Conservation (phyloP, 2,113 vertebrate species). For the Seriola quinqueradiata region DNA sequence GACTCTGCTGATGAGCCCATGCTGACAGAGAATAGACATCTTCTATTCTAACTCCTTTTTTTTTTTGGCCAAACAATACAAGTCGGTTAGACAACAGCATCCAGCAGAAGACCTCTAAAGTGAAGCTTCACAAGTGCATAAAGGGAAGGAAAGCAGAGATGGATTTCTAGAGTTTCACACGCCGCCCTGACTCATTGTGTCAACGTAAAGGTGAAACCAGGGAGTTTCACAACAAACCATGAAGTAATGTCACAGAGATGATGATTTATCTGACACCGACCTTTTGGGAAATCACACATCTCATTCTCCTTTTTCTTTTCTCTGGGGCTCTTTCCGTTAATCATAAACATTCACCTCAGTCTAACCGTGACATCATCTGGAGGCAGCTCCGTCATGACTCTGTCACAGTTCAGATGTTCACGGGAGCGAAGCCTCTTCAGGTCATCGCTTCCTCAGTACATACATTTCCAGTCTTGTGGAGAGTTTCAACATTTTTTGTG, state of each 20-base stretch:
- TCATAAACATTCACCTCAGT: background rate
- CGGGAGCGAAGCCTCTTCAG: no score
- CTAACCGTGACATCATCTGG: background rate
- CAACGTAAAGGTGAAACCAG: conserved; percentile 8
- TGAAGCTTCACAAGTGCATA: conserved; percentile 12
- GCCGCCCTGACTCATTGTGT: conserved; percentile 7
- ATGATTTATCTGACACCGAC: conserved; percentile 9
- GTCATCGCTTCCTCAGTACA: background rate
- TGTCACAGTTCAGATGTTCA: no score
- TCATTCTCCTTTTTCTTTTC: background rate
- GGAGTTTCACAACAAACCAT: conserved; percentile 3
- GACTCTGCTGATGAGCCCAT: background rate
- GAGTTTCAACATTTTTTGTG: no score
- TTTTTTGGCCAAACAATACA: conserved; percentile 7
- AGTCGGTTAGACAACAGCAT: background rate
- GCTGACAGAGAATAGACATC: background rate
- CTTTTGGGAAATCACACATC: background rate
- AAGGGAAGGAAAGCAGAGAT: conserved; percentile 28
- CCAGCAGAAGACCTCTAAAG: background rate
- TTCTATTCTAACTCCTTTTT: background rate
- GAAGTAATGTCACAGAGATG: no score
- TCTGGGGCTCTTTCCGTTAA: background rate
- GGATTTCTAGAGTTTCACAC: conserved; percentile 20
- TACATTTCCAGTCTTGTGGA: background rate
- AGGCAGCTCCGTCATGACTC: background rate